Evolutionary conservation across 2,888 invertebrate genomes (phyloP).

Genomic region (Lasius platythorax): DNA sequence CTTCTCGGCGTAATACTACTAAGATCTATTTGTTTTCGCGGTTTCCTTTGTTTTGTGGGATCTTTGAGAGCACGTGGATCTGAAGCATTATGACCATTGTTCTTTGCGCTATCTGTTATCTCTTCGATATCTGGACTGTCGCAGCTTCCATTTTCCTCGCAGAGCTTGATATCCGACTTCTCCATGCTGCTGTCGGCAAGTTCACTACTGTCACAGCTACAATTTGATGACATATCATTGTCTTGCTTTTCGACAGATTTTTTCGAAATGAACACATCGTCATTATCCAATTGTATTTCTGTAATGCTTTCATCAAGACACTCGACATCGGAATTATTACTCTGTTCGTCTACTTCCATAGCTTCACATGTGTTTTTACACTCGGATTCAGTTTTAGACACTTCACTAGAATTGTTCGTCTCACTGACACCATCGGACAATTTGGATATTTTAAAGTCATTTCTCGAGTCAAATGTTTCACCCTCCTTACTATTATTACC

Average conservation of each 20-base stretch:
- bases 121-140: constrained; percentile 85
- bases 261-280: constrained; percentile 78
- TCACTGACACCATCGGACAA: constrained; percentile 86
- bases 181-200: constrained; percentile 74
- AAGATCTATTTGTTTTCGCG: constrained; percentile 80
- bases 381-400: constrained; percentile 79
- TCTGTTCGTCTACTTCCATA: constrained; percentile 83
- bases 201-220: constrained; percentile 74
- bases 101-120: constrained; percentile 81
- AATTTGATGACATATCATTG: constrained; percentile 82
- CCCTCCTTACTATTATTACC: constrained; percentile 68
- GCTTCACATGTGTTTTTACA: constrained; percentile 75
- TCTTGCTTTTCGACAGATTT: constrained; percentile 75
- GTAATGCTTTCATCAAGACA: constrained; percentile 81
- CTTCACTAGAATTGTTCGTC: constrained; percentile 86
- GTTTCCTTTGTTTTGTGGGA: constrained; percentile 80
- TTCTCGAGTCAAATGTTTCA: constrained; percentile 63
- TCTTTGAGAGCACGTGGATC: constrained; percentile 73
- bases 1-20: constrained; percentile 86
- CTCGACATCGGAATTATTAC: constrained; percentile 84
- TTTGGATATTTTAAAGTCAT: constrained; percentile 71
- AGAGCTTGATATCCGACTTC: constrained; percentile 79
- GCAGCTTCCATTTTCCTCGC: constrained; percentile 84
- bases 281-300: constrained; percentile 82
- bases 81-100: constrained; percentile 78